Conservation (phyloP, 37 sponge, comb jelly and placozoan genomes). For the Haliclona indistincta region DNA sequence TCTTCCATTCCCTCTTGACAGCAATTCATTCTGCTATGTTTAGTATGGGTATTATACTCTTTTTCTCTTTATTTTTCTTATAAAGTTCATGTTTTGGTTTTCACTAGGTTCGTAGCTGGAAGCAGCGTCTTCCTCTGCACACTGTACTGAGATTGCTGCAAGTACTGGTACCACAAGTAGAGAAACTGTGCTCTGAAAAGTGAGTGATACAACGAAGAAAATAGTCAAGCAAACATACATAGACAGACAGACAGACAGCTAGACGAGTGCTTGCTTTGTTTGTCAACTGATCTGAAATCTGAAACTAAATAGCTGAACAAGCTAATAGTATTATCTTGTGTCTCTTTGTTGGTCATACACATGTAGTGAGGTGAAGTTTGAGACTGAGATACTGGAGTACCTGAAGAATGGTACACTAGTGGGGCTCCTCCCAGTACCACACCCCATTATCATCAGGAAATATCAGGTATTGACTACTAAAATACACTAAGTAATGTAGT, state of each 20-base stretch:
- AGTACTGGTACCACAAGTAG: constrained; percentile 95
- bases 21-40: no score
- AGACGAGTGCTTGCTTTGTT: no score
- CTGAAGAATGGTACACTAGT: constrained; percentile 95
- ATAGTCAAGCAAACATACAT: no score
- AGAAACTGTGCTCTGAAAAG: constrained; percentile 95
- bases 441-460: constrained; percentile 95
- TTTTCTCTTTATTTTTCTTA: background rate
- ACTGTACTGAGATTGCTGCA: constrained; percentile 88
- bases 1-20: background rate
- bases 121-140: constrained; percentile 89
- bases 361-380: constrained; percentile 70
- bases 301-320: background rate
- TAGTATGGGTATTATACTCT: background rate
- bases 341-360: no score
- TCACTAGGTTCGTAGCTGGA: constrained; percentile 62
- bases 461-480: constrained; percentile 75
- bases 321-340: background rate
- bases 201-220: no score
- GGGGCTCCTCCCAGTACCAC: constrained; percentile 94
- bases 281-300: no score
- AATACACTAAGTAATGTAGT: no score
- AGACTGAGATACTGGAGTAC: constrained; percentile 88
- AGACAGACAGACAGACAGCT: no score
- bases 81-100: background rate